Evolutionary conservation across 1,140 invertebrate genomes (phyloP), one percentile per base, ranked within the genome.

Genomic region (Idris sp.): DNA sequence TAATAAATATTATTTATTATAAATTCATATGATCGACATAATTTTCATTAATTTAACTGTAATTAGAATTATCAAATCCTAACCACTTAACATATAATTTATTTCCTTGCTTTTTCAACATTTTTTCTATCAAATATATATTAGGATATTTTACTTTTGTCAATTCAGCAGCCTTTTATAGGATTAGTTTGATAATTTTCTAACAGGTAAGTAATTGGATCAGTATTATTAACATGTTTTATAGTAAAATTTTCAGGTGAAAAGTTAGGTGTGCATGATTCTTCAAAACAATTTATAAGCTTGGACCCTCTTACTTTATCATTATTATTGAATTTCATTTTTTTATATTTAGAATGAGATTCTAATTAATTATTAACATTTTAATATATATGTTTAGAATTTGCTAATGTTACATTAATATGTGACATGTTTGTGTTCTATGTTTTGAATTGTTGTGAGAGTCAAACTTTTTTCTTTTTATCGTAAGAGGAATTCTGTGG

Each of bases 1-100:
- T n/a, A n/a, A n/a, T n/a, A n/a, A n/a, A n/a, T n/a, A n/a, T n/a
- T n/a, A 10, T 28, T 28, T 1, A 28, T 1, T 28, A 28, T 1
- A 28, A 6, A n/a, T 28, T 28, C n/a, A 28, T 28, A 8, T 28
- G n/a, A 28, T 28, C n/a, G n/a, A 1, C 26, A 4, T 28, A 6
- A 28, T n/a, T 28, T 28, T 19, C 7, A 44, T 44, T 25, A 28
- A 44, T 14, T 11, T 25, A 44, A 28, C 28, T 26, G 7, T 28
- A 8, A 28, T 28, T 6, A 1, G 26, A 1, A 28, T 28, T 28
- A 28, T 28, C 26, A 28, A 28, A 28, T 1, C 26, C 26, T 28
- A 28, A 28, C 7, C n/a, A 28, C 26, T 28, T 28, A 1, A 28
- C 26, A 28, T 1, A 28, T 28, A 28, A 1, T 4, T 28, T 28